Evolutionary conservation across 2,113 vertebrate species (phyloP), one percentile per base, ranked within the genome.

Genomic region (Garra rufa): DNA sequence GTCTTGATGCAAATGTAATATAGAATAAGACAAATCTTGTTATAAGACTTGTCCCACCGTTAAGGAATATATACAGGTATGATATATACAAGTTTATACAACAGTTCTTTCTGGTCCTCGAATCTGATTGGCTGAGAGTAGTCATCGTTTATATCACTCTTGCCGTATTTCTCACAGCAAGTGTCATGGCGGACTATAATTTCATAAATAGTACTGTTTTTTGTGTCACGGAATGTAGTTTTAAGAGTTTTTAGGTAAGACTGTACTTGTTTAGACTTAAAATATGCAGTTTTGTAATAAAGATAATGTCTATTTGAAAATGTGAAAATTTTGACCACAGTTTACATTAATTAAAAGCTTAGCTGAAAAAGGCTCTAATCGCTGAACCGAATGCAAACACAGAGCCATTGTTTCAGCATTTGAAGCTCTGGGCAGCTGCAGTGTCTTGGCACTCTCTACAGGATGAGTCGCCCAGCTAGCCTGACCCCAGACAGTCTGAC

Each of bases 401-500:
- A 34, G 26, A 52, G 28, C 9, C 24, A 48, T 50, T 75, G 44
- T 75, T 75, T 52, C 26, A 19, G 30, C 28, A 76, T 55, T 59
- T 24, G 17, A 78, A 46, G n/a, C 15, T 65, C 9, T 44, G 24
- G 38, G 8, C 76, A 63, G 24, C 75, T 65, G 41, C 34, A 63
- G 57, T 28, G 8, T 26, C 9, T 63, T 65, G 57, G 57, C 76
- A 79, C 57, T 63, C 19, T 61, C 14, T 79, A 11, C 41, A 61
- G 38, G 24, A 26, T 26, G 59, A 59, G 76, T 44, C 15, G 9
- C 41, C 26, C 24, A 80, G 78, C 43, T 67, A 28, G n/a, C 24
- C 17, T 67, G 43, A 80, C 78, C 59, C 65, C 43, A 48, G 17
- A 30, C 24, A 24, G 57, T 15, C 34, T 79, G 74, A 41, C 83